These are phyloP conservation scores for Drosophila formosana DNA, from an alignment of 2,888 invertebrate genomes.

Conservation along the genomic window DNA sequence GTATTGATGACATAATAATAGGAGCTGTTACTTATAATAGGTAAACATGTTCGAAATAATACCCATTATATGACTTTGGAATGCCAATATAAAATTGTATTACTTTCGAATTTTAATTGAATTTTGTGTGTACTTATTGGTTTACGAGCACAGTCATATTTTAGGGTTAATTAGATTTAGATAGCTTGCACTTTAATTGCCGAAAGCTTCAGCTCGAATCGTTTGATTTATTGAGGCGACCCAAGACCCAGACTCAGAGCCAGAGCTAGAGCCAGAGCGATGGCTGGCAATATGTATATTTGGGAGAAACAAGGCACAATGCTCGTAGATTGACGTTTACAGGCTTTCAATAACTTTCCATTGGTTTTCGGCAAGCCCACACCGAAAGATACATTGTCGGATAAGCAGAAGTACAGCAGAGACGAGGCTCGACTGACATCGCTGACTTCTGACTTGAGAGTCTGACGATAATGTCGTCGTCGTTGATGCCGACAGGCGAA, in stretches of 20 bases:
- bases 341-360: conserved; percentile 77
- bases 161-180: conserved; percentile 29
- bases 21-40: neutral
- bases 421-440: conserved; percentile 46
- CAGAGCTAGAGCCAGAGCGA: too few species aligned
- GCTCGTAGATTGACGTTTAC: conserved; percentile 57
- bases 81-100: neutral
- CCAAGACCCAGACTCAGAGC: conserved; percentile 15
- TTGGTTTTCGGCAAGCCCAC: conserved; percentile 71
- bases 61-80: neutral
- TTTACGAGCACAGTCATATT: conserved; percentile 4
- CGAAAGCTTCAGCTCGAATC: conserved; percentile 22
- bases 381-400: conserved; percentile 71
- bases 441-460: conserved; percentile 69
- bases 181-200: conserved; percentile 27
- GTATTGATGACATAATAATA: neutral
- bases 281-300: conserved; percentile 51
- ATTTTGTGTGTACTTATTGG: neutral
- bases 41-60: neutral
- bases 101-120: conserved; percentile 5
- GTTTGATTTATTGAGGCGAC: conserved; percentile 50
- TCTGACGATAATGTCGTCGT: conserved; percentile 76
- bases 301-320: conserved; percentile 55
- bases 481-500: conserved; percentile 76
- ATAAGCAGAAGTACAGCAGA: conserved; percentile 55